These are phyloP conservation scores for Thryonomys swinderianus DNA, from an alignment of 2,113 vertebrate genomes.

Conservation along the genomic window DNA sequence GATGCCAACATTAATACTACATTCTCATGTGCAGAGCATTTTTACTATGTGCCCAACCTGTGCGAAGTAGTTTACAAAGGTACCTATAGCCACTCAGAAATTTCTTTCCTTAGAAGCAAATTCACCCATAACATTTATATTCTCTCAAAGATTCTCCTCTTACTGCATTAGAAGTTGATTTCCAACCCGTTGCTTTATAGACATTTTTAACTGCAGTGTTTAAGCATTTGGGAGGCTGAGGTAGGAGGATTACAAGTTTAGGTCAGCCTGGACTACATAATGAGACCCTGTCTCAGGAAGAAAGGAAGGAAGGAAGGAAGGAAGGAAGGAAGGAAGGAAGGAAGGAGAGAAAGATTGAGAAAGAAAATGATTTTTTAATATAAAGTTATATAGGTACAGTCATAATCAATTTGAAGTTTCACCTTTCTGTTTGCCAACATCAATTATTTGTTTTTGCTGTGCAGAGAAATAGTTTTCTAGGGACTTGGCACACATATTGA, in stretches of 20 bases:
- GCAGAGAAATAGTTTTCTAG: slow-evolving; percentile 46
- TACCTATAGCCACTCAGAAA: not conserved
- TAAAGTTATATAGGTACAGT: slow-evolving; percentile 15
- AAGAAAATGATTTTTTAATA: not conserved
- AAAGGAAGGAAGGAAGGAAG: not conserved
- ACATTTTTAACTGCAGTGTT: not conserved
- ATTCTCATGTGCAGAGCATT: not conserved
- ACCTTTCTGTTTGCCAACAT: slow-evolving; percentile 52
- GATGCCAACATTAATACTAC: not conserved
- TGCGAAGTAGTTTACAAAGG: not conserved
- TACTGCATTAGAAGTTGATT: not conserved
- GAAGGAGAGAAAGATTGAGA: too few relatives aligned
- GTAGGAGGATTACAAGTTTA: not conserved
- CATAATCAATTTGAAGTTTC: slow-evolving; percentile 34
- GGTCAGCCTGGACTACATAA: not conserved
- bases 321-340: too few relatives aligned
- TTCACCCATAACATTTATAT: not conserved
- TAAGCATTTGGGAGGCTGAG: not conserved
- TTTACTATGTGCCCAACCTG: not conserved
- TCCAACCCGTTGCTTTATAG: not conserved
- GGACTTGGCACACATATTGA: not conserved
- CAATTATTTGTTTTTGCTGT: slow-evolving; percentile 42
- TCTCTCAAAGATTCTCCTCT: not conserved
- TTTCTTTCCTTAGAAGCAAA: not conserved
- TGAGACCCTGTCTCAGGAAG: not conserved